These are phyloP conservation scores for Zaprionus kolodkinae DNA, from an alignment of 1,140 invertebrate genomes.

Conservation along the genomic window DNA sequence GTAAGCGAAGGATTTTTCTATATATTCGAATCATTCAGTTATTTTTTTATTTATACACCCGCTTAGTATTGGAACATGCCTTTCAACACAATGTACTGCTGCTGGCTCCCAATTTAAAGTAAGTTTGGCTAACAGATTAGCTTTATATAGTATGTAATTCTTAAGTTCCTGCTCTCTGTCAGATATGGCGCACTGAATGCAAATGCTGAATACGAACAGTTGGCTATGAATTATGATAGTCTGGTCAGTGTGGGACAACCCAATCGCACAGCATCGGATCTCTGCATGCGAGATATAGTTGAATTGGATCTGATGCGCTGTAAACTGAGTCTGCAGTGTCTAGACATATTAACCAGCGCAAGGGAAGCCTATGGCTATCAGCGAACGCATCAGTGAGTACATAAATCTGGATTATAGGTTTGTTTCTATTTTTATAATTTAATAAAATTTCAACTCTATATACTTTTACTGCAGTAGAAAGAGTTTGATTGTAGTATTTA, in stretches of 20 bases:
- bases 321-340: slow-evolving; percentile 42
- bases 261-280: slow-evolving; percentile 62
- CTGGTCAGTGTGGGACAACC: slow-evolving; percentile 56
- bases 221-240: slow-evolving; percentile 53
- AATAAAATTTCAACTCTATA: no score
- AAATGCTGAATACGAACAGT: slow-evolving; percentile 68
- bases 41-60: background rate
- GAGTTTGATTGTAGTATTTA: no score
- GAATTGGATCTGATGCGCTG: slow-evolving; percentile 34
- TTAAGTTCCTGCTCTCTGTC: background rate
- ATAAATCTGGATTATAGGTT: no score
- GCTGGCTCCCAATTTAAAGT: slow-evolving; percentile 44
- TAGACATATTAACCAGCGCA: slow-evolving; percentile 59
- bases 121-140: background rate
- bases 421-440: no score
- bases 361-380: slow-evolving; percentile 69
- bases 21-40: background rate
- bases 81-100: slow-evolving; percentile 66
- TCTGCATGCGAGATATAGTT: slow-evolving; percentile 62
- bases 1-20: slow-evolving; percentile 34
- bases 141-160: background rate
- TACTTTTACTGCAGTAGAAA: no score
- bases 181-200: slow-evolving; percentile 57
- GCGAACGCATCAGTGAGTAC: slow-evolving; percentile 74
- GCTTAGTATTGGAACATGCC: slow-evolving; percentile 57